These are phyloP conservation scores for Podarcis raffonei DNA, from an alignment of 2,113 vertebrate genomes.

Conservation along the genomic window DNA sequence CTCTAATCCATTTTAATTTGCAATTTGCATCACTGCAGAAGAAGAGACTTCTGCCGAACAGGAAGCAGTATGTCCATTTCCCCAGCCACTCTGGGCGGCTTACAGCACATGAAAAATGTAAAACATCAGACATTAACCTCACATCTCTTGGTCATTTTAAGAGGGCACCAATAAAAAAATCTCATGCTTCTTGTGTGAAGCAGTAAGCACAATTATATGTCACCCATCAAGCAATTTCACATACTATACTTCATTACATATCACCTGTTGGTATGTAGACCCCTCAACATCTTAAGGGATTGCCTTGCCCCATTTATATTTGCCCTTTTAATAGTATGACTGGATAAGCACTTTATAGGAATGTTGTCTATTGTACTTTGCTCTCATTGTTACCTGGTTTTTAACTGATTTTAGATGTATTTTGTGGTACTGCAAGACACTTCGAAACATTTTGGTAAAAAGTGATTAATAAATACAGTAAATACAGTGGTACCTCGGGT, in stretches of 20 bases:
- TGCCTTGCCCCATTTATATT: too few relatives aligned
- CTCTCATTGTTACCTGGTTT: too few relatives aligned
- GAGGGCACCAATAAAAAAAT: neutral
- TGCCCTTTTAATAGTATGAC: too few relatives aligned
- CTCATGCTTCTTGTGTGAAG: neutral
- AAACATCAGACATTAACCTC: too few relatives aligned
- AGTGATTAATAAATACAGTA: neutral
- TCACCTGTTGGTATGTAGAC: neutral
- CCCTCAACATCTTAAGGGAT: too few relatives aligned
- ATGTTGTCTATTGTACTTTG: too few relatives aligned
- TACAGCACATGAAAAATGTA: neutral
- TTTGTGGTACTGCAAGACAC: neutral
- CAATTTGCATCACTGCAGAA: neutral
- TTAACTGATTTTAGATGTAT: too few relatives aligned
- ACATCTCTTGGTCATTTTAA: neutral
- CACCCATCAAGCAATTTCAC: neutral
- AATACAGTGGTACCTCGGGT: neutral
- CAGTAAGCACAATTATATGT: neutral
- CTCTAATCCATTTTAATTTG: neutral
- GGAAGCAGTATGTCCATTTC: neutral
- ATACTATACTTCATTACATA: neutral
- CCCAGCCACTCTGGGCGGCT: neutral
- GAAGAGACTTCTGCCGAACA: neutral
- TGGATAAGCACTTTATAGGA: too few relatives aligned
- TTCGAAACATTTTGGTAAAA: neutral